phyloP scores from a whole-genome alignment of 2,888 invertebrate genomes.

The Alloscopus bannaensis region DNA sequence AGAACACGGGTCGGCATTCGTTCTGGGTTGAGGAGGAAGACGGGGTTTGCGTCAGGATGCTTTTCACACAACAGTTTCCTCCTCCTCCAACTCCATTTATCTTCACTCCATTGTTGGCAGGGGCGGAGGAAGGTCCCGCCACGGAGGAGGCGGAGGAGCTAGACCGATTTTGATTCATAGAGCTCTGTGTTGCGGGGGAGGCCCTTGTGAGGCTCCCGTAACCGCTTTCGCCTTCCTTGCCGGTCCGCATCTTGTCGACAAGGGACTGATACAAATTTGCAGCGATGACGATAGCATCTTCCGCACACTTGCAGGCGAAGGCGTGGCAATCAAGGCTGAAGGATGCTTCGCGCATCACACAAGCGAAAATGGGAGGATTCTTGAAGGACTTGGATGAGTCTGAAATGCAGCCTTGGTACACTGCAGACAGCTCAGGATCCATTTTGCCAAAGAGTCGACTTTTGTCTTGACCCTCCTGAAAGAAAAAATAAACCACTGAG shows the following conservation, averaged over 20 bases:
- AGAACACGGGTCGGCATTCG: conserved; percentile 70
- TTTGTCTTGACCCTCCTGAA: conserved; percentile 73
- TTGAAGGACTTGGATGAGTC: conserved; percentile 74
- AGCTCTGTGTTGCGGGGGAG: conserved; percentile 69
- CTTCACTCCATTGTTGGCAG: not conserved
- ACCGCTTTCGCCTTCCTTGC: conserved; percentile 73
- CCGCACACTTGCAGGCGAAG: conserved; percentile 91
- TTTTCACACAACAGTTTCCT: conserved; percentile 11
- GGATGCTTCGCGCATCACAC: conserved; percentile 88
- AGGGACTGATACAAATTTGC: conserved; percentile 93
- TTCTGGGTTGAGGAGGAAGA: conserved; percentile 51
- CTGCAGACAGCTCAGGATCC: conserved; percentile 66
- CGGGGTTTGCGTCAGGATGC: conserved; percentile 6
- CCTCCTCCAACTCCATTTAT: conserved; percentile 8
- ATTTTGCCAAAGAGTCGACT: conserved; percentile 70
- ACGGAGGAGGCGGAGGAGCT: conserved; percentile 69
- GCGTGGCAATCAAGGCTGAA: conserved; percentile 92
- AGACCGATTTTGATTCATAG: conserved; percentile 70
- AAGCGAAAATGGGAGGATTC: conserved; percentile 77
- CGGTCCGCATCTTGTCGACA: conserved; percentile 80
- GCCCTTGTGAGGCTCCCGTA: conserved; percentile 71
- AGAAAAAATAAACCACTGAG: conserved; percentile 15
- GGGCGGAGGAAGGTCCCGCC: conserved; percentile 28
- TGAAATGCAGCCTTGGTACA: conserved; percentile 75
- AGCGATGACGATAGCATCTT: conserved; percentile 93